Conservation (phyloP, 2,113 vertebrate species). For the Indicator indicator region DNA sequence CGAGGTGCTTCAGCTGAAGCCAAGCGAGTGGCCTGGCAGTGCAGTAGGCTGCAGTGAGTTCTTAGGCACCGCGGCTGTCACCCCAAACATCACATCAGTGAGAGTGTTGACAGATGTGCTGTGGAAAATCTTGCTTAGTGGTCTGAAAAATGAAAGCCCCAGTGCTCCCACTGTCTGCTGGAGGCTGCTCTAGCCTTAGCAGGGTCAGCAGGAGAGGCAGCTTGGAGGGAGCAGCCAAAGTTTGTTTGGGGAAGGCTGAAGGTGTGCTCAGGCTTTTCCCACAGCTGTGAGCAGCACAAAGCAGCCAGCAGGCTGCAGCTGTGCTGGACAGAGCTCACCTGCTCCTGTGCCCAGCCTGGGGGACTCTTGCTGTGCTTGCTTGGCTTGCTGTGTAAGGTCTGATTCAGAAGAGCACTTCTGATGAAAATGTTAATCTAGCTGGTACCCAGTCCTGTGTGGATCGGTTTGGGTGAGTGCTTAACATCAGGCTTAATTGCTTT, state of each 20-base stretch:
- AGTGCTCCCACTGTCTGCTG: neutral
- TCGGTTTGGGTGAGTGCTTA: neutral
- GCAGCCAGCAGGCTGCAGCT: neutral
- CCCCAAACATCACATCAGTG: neutral
- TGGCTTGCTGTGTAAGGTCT: neutral
- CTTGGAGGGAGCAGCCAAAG: neutral
- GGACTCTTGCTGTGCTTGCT: neutral
- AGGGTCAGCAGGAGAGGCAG: neutral
- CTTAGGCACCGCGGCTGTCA: conserved; percentile 2
- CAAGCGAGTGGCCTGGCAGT: neutral
- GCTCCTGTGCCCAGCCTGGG: rapidly evolving
- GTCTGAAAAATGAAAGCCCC: neutral
- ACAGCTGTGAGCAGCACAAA: too few relatives aligned
- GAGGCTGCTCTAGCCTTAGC: neutral
- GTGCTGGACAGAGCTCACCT: neutral
- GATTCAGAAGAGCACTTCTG: neutral
- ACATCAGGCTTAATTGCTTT: neutral
- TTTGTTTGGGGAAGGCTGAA: neutral
- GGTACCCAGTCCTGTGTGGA: neutral
- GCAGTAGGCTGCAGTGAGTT: neutral
- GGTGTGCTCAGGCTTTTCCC: rapidly evolving
- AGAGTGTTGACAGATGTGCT: conserved; percentile 37
- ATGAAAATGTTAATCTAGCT: neutral
- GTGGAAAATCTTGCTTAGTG: conserved; percentile 10
- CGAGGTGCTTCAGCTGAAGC: neutral